A percentile compares a stretch with the other conserved stretches of the same genome.
These are phyloP conservation scores for Ascaphus truei DNA, from an alignment of 2,113 vertebrate species.

Conservation along the genomic window DNA sequence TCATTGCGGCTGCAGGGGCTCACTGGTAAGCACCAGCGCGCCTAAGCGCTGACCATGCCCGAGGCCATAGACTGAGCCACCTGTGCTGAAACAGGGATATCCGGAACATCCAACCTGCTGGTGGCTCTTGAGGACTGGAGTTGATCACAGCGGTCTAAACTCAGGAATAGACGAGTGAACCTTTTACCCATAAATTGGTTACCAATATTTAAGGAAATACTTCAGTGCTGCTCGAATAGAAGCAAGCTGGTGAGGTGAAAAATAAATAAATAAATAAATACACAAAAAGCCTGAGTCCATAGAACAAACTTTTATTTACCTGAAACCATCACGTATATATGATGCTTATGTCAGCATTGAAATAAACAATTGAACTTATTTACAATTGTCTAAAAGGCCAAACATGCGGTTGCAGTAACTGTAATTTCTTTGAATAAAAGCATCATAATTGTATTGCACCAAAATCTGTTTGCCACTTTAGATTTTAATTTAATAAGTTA, in stretches of 20 bases:
- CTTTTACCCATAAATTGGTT: no score
- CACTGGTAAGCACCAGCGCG: no score
- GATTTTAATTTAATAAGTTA: slow-evolving; percentile 77
- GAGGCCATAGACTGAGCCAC: no score
- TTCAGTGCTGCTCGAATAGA: neutral
- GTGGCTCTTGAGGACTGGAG: no score
- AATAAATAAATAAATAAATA: slow-evolving; percentile 54
- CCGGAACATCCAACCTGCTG: no score
- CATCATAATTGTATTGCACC: slow-evolving; percentile 74
- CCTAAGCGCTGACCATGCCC: no score
- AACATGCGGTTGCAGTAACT: slow-evolving; percentile 66
- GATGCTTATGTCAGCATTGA: slow-evolving; percentile 75
- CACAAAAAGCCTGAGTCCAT: slow-evolving; percentile 41
- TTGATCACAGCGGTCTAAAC: no score
- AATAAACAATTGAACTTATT: slow-evolving; percentile 67
- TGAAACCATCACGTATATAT: slow-evolving; percentile 81
- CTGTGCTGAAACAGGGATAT: no score
- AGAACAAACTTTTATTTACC: slow-evolving; percentile 89
- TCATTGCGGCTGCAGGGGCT: no score
- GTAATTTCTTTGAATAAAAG: slow-evolving; percentile 54
- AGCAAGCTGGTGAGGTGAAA: neutral
- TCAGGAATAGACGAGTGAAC: no score
- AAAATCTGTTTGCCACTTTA: slow-evolving; percentile 69
- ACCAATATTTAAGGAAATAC: neutral
- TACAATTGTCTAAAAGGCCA: slow-evolving; percentile 72